Evolutionary conservation across 2,797 vertebrate genomes (phyloP).

Genomic region (Philypnodon macrostomus): DNA sequence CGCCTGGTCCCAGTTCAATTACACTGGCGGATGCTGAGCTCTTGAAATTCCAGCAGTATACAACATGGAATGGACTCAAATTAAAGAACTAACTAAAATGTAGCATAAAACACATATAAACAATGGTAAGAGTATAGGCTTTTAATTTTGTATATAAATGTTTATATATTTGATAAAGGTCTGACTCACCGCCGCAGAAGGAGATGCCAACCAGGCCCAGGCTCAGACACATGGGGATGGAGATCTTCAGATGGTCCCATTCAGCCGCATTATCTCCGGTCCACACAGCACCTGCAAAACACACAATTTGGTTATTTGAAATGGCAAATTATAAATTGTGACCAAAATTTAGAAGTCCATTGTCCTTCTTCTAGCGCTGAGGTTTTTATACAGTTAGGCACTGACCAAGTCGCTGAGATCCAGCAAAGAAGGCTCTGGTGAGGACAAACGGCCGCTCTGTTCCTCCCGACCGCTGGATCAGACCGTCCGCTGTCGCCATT

Average conservation of each 20-base stretch:
- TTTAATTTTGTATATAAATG: too few species aligned
- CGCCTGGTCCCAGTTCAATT: too few species aligned
- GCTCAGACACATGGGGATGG: conserved; percentile 93
- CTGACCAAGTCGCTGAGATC: conserved; percentile 91
- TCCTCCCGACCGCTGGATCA: conserved; percentile 84
- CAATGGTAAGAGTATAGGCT: too few species aligned
- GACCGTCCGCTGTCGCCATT: conserved; percentile 87
- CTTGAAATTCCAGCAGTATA: too few species aligned
- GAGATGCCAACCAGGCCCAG: conserved; percentile 85
- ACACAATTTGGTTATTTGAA: too few species aligned
- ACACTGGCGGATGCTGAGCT: too few species aligned
- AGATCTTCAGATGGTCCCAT: conserved; percentile 90
- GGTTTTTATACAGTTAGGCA: not conserved
- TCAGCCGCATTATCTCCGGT: conserved; percentile 94
- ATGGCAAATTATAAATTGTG: too few species aligned
- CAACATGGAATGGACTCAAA: too few species aligned
- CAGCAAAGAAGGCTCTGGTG: conserved; percentile 87
- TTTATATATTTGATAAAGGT: not conserved
- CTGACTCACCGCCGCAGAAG: conserved; percentile 87
- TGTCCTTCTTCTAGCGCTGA: too few species aligned
- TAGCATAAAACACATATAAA: too few species aligned
- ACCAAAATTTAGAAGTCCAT: too few species aligned
- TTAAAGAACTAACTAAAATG: too few species aligned
- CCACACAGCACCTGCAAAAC: conserved; percentile 86
- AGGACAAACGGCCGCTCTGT: conserved; percentile 88